These are phyloP conservation scores for Drosophila borborema DNA, from an alignment of 2,888 invertebrate species.

Conservation along the genomic window DNA sequence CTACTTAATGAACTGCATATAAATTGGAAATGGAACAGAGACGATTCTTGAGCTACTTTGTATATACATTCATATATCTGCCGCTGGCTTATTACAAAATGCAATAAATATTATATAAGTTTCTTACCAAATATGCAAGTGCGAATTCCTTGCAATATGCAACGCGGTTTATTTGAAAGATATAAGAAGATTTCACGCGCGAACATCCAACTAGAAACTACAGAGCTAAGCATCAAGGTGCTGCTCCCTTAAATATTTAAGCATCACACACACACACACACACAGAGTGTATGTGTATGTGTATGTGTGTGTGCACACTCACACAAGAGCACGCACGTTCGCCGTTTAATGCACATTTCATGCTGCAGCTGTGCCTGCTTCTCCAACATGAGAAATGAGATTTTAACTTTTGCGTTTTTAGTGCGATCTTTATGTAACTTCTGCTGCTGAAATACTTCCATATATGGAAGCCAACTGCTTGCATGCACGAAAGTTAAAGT, in stretches of 20 bases:
- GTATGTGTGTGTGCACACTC: not conserved
- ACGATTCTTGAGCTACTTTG: not conserved
- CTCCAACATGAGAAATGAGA: conserved; percentile 8
- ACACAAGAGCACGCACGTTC: not conserved
- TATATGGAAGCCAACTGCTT: not conserved
- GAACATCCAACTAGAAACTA: not conserved
- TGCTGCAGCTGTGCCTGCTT: conserved; percentile 10
- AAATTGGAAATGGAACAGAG: not conserved
- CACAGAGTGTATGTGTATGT: no score
- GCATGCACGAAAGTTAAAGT: not conserved
- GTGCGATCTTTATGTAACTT: conserved; percentile 1
- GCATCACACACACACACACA: not conserved
- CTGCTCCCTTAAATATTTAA: not conserved
- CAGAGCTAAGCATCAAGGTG: not conserved
- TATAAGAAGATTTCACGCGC: not conserved
- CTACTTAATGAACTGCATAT: not conserved
- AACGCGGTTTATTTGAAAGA: not conserved
- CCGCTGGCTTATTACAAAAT: not conserved
- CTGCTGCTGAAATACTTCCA: not conserved
- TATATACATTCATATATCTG: no score
- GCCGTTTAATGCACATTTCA: conserved; percentile 13
- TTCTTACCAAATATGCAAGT: not conserved
- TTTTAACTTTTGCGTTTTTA: conserved; percentile 8
- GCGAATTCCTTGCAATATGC: not conserved
- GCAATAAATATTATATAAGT: conserved; percentile 3